These are phyloP conservation scores for Riparia riparia DNA, from an alignment of 2,113 vertebrate genomes.

Conservation along the genomic window DNA sequence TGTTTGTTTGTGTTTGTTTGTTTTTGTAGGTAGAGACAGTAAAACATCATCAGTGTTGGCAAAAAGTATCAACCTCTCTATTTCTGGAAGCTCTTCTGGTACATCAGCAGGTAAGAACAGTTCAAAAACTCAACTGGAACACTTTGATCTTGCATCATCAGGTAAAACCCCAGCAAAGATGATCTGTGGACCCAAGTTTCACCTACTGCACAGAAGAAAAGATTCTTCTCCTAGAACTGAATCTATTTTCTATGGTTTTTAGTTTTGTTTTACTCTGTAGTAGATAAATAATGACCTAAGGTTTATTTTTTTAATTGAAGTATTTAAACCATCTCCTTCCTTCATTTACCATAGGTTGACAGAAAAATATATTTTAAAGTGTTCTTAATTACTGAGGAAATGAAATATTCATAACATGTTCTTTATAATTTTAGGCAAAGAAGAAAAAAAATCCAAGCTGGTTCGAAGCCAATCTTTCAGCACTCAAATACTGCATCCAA, in stretches of 20 bases:
- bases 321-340: background rate
- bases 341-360: background rate
- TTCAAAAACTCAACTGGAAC: background rate
- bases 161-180: background rate
- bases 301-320: background rate
- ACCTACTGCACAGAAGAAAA: background rate
- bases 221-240: background rate
- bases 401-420: background rate
- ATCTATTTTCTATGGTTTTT: background rate
- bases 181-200: background rate
- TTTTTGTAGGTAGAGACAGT: conserved; percentile 84
- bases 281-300: background rate
- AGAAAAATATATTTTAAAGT: background rate
- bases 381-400: background rate
- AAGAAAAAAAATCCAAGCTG: conserved; percentile 91
- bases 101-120: conserved; percentile 76
- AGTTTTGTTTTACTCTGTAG: background rate
- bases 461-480: conserved; percentile 93
- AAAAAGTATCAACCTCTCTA: conserved; percentile 83
- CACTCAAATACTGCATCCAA: conserved; percentile 87
- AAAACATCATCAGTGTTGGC: conserved; percentile 80
- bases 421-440: conserved; percentile 83
- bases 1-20: conserved; percentile 61
- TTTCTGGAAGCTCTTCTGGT: conserved; percentile 77
- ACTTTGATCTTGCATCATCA: background rate